Conservation (phyloP, 2,797 vertebrate species). For the Nyctibius grandis region DNA sequence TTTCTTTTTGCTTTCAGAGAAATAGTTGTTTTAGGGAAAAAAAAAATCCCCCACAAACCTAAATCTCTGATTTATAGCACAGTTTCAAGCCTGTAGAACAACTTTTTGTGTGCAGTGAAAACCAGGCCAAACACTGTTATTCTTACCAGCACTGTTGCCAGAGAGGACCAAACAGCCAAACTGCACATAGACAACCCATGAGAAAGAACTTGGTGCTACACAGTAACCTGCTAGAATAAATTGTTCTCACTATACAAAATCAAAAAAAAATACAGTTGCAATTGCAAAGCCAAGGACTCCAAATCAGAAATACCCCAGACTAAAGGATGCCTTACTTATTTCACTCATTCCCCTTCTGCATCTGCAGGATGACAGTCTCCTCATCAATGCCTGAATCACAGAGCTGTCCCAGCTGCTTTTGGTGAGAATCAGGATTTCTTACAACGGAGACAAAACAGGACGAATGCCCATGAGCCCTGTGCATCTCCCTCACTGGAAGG, state of each 20-base stretch:
- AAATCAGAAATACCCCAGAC: neutral
- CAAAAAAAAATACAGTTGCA: neutral
- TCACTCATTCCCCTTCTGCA: neutral
- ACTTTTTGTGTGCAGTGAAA: neutral
- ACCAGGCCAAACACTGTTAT: neutral
- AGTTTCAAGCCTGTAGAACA: neutral
- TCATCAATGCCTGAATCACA: neutral
- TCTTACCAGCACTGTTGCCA: neutral
- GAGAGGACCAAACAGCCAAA: neutral
- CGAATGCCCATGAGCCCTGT: accelerated
- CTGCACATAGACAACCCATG: neutral
- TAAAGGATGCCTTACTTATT: neutral
- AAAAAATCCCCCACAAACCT: neutral
- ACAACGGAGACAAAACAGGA: neutral
- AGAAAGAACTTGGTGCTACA: neutral
- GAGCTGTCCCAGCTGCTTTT: neutral
- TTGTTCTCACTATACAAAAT: neutral
- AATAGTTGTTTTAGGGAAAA: neutral
- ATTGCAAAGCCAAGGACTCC: neutral
- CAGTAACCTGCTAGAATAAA: neutral
- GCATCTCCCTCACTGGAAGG: neutral
- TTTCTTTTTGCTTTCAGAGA: neutral
- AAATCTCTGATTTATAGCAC: neutral
- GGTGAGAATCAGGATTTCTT: neutral
- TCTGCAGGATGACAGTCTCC: neutral